Evolutionary conservation across 2,797 vertebrate genomes (phyloP).

Genomic region (Gymnocypris eckloni): DNA sequence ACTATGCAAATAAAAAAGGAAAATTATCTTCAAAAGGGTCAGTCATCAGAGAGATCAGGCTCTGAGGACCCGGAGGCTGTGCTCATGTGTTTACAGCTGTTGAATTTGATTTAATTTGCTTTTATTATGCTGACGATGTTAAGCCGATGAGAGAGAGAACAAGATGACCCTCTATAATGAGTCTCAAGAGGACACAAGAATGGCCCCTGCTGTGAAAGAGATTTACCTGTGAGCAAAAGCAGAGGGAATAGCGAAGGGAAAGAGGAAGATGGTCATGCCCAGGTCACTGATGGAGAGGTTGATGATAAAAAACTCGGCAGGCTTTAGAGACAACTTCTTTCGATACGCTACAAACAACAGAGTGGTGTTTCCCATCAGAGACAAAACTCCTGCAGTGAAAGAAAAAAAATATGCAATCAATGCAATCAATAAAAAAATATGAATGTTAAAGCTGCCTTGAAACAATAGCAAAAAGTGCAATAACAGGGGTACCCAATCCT

Average conservation of each 20-base stretch:
- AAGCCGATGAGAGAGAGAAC: neutral
- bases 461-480: neutral
- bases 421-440: neutral
- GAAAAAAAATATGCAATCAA: neutral
- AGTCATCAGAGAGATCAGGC: neutral
- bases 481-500: too few species aligned
- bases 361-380: slow-evolving; percentile 81
- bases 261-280: slow-evolving; percentile 83
- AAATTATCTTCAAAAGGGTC: neutral
- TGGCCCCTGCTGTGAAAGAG: neutral
- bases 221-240: slow-evolving; percentile 85
- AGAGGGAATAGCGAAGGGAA: slow-evolving; percentile 85
- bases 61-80: neutral
- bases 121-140: neutral
- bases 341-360: slow-evolving; percentile 85
- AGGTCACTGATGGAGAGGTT: slow-evolving; percentile 89
- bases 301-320: slow-evolving; percentile 87
- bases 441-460: neutral
- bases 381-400: slow-evolving; percentile 75
- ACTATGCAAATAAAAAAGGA: neutral
- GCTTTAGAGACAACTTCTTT: slow-evolving; percentile 86
- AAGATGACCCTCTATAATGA: slow-evolving; percentile 10
- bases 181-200: neutral
- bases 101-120: neutral
- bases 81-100: neutral